Evolutionary conservation across 2,113 vertebrate species (phyloP), one percentile per base, ranked within the genome.

Genomic region (Clinocottus analis): DNA sequence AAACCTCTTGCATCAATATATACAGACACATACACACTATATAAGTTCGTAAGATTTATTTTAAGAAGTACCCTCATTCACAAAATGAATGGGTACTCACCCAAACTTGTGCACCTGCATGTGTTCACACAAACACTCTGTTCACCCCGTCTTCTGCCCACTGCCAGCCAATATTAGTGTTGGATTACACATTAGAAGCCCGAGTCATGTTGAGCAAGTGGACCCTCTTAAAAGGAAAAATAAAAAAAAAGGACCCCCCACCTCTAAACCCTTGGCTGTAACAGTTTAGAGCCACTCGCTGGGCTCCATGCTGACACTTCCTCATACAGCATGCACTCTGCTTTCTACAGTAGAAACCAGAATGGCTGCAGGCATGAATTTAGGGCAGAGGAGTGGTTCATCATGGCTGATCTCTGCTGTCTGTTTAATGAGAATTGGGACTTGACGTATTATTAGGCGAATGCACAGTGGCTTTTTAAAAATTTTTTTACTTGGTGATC

Each of bases 261-360:
- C 77, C 76, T 77, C 56, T 41, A 56, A 78, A 68, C 35, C 29
- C 68, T 69, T 23, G 29, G 75, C 83, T 80, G 51, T 77, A 58
- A 85, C 43, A 72, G 82, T 88, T 86, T 69, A 39, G 70, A 84
- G 62, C 68, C 80, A 69, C 87, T 51, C 27, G 70, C 63, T 80
- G 77, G 64, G 37, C 71, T 69, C 76, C 19, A 53, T 68, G 72
- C 70, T 80, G 87, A 90, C 88, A 91, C 68, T 64, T 75, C 91
- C 91, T 90, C 91, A 90, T 91, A 93, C 89, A 93, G 92, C 58
- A 53, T 43, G 84, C 58, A 82, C 75, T 85, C 67, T 74, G 74
- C 66, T 67, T 61, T 74, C 68, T 66, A 25, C 75, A 65, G 81
- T 68, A 16, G 58, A 23, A 77, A 68, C 58, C 70, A 79, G 74